Base-by-base conservation (phyloP, 2,797 vertebrate genomes). In the Neosilurus mollespiculum region DNA sequence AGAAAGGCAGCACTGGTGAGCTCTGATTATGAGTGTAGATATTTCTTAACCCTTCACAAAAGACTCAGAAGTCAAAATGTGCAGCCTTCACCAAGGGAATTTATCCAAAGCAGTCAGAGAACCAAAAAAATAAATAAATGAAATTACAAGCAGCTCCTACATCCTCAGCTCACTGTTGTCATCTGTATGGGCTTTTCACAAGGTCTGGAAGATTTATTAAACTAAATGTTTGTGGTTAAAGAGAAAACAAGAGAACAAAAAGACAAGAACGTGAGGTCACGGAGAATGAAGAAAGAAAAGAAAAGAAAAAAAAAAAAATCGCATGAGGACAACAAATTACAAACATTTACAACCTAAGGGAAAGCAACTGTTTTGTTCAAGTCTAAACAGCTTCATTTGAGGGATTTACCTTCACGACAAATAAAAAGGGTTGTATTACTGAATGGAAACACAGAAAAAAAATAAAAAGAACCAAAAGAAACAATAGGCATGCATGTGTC, bases 291-390 rank as follows among this genome's bases (percentile, higher is more conserved):
- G 8, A 18, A 5, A 15, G n/a, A n/a, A 22, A 61, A 43, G 30
- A 0, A 5, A 9, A 14, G 9, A 5, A 14, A 49, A n/a, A 22
- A 61, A 14, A 37, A 77, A 62, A n/a, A 67, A 18, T 64, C 22
- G 51, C 37, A 20, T 7, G 2, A 67, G 30, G 18, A 64, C 56
- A 78, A 73, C 59, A 85, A 78, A 78, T 65, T 80, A 77, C 62
- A 77, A 85, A 85, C 73, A 77, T 85, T 82, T 73, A 85, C 75
- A 85, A 80, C 64, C 64, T 30, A 81, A 81, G 34, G 56, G 22
- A 76, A 84, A 9, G n/a, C 70, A 77, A 67, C 34, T 79, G 56
- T 69, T 81, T 84, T 34, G 71, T 59, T 34, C 1, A 7, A 61
- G 9, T 61, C 16, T 70, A 84, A 84, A 84, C 77, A 80, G 49